Evolutionary conservation across 2,113 vertebrate species (phyloP).

Genomic region (Equus quagga): DNA sequence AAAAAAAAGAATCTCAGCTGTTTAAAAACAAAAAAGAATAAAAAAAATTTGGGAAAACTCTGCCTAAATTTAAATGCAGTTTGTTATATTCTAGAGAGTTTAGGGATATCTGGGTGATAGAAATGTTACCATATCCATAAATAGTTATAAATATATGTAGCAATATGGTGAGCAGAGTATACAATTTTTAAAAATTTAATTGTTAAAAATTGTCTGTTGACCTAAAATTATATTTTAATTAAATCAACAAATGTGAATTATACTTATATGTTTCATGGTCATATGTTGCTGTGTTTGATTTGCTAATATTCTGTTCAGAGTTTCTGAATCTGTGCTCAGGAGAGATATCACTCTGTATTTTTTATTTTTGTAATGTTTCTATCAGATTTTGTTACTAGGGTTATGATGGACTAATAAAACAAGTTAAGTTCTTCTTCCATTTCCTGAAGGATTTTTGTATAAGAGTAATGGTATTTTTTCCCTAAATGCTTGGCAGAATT

Average conservation of each 20-base stretch:
- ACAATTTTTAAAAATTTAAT: too few relatives aligned
- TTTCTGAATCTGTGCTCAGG: not conserved
- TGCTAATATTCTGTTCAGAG: not conserved
- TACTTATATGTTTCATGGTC: not conserved
- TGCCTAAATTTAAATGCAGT: not conserved
- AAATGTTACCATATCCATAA: not conserved
- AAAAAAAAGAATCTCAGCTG: too few relatives aligned
- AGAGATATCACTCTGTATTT: not conserved
- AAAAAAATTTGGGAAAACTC: not conserved
- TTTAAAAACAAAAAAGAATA: too few relatives aligned
- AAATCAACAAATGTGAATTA: not conserved
- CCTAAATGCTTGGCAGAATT: not conserved
- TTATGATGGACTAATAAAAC: not conserved
- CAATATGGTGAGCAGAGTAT: not conserved
- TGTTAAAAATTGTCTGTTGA: not conserved
- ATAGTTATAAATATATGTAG: not conserved
- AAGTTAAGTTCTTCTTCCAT: not conserved
- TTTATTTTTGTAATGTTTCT: not conserved
- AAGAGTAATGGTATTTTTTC: not conserved
- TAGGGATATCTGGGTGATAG: not conserved
- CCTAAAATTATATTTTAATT: not conserved
- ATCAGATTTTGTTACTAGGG: not conserved
- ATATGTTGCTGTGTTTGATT: not conserved
- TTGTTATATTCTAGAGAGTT: not conserved
- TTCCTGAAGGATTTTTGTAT: not conserved